These are phyloP conservation scores for Parauchenoglanis punctatus DNA, from an alignment of 2,797 vertebrate species.

Conservation along the genomic window DNA sequence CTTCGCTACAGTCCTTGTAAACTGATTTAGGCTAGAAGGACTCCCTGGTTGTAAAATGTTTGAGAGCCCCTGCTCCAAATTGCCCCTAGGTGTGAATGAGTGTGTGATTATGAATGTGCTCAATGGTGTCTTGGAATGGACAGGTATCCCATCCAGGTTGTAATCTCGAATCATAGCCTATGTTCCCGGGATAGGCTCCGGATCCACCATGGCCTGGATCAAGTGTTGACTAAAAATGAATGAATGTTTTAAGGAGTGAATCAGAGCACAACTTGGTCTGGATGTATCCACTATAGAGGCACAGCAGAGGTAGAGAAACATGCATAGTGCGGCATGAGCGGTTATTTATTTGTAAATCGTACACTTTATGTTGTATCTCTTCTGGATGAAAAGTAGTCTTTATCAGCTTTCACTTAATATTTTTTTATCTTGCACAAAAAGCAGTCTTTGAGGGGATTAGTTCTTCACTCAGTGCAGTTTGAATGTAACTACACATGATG, in stretches of 20 bases:
- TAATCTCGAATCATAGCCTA: not conserved
- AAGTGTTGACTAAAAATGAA: not conserved
- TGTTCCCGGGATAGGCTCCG: not conserved
- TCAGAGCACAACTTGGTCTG: not conserved
- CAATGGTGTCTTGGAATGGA: not conserved
- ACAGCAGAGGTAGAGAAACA: not conserved
- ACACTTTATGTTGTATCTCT: not conserved
- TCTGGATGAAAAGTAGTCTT: not conserved
- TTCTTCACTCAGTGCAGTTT: conserved; percentile 7
- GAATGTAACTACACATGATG: not conserved
- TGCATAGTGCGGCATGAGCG: not conserved
- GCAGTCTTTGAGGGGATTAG: conserved; percentile 8
- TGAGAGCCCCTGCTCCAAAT: not conserved
- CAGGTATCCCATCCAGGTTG: not conserved
- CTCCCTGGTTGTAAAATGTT: not conserved
- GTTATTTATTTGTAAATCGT: not conserved
- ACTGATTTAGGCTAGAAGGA: not conserved
- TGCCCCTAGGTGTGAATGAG: not conserved
- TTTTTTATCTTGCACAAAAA: conserved; percentile 12
- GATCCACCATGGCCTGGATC: not conserved
- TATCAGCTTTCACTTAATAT: not conserved
- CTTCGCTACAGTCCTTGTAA: not conserved
- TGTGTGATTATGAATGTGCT: not conserved
- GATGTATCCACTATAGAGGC: too few species aligned
- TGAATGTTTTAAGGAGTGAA: not conserved